Percentiles rank a stretch among this genome's conserved stretches.
Evolutionary conservation across 2,888 invertebrate genomes (phyloP).

Genomic region (Osedax frankpressi): DNA sequence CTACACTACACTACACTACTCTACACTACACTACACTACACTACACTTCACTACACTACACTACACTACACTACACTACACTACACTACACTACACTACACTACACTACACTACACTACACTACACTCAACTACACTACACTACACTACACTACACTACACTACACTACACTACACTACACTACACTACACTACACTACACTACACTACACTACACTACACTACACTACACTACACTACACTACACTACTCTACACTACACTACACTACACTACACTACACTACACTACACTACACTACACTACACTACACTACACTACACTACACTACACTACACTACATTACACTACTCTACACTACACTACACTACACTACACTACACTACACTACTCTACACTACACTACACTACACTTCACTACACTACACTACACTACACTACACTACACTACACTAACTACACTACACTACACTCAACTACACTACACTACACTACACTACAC

Average conservation of each 20-base stretch:
- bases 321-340: conserved; percentile 24
- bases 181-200: conserved; percentile 25
- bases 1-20: conserved; percentile 23
- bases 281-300: conserved; percentile 26
- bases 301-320: conserved; percentile 25
- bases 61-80: conserved; percentile 24
- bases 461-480: no score
- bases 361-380: conserved; percentile 26
- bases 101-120: conserved; percentile 20
- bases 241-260: conserved; percentile 26
- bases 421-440: conserved; percentile 25
- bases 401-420: conserved; percentile 24
- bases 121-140: no score
- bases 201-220: conserved; percentile 24
- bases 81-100: conserved; percentile 22
- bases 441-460: no score
- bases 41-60: conserved; percentile 24
- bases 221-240: conserved; percentile 25
- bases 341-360: conserved; percentile 25
- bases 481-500: conserved; percentile 25
- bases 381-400: conserved; percentile 26
- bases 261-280: conserved; percentile 26
- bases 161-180: conserved; percentile 24
- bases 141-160: conserved; percentile 25
- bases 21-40: conserved; percentile 23